These are phyloP conservation scores for Nomada lathburiana DNA, from an alignment of 2,888 invertebrate genomes.

Conservation along the genomic window DNA sequence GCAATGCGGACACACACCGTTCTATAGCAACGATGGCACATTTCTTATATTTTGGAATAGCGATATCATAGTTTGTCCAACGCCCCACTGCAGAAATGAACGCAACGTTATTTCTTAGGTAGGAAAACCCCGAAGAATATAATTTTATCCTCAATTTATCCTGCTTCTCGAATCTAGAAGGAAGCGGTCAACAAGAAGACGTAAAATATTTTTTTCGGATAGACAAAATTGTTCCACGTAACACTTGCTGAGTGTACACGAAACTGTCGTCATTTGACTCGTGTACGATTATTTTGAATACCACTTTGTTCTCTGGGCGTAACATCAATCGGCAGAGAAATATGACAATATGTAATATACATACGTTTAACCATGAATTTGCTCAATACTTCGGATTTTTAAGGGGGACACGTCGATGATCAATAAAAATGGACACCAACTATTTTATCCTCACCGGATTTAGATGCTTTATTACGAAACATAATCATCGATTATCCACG, in stretches of 20 bases:
- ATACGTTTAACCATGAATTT: no score
- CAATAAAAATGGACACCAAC: no score
- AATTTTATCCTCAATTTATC: background rate
- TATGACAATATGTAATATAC: no score
- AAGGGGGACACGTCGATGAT: background rate
- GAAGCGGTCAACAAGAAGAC: background rate
- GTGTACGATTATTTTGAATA: background rate
- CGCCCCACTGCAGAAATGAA: background rate
- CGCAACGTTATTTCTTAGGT: slow-evolving; percentile 2
- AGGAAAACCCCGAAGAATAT: background rate
- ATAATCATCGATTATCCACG: background rate
- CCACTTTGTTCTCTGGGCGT: no score
- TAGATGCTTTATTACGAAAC: background rate
- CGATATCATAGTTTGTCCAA: background rate
- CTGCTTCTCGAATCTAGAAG: background rate
- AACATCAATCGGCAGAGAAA: no score
- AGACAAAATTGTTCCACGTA: background rate
- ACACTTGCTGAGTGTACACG: background rate
- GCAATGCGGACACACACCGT: no score
- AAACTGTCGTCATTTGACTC: background rate
- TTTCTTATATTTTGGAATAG: no score
- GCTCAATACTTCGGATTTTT: no score
- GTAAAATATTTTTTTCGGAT: background rate
- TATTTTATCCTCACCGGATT: background rate
- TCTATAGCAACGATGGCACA: no score